Evolutionary conservation across 2,888 invertebrate genomes (phyloP), one percentile per base, ranked within the genome.

Genomic region (Ommatoiulus sabulosus): DNA sequence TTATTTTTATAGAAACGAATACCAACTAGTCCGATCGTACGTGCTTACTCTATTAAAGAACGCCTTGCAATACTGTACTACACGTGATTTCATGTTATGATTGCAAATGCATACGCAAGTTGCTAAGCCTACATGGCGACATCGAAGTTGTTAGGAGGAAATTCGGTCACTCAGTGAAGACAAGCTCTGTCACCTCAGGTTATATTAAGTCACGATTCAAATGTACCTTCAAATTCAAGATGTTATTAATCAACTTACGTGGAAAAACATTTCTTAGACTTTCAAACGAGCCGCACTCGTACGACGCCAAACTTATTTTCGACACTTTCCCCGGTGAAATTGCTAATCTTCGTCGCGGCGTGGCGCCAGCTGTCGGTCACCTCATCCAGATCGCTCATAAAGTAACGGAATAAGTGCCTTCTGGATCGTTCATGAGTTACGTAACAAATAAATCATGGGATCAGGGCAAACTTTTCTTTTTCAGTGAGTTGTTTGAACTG

Each of bases 211-310:
- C 24, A 80, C 5, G 10, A 3, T 35, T 3, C 7, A 15, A 80
- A 43, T 35, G 35, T 10, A 80, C 8, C 0, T 43, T 35, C 3
- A 43, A 80, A 57, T 5, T 57, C 3, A 57, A 57, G n/a, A 17
- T 10, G 57, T 8, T n/a, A n/a, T n/a, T 6, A 57, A n/a, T 72
- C 12, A 35, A 80, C 80, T 80, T 80, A 80, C 80, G 35, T 80
- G 80, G 15, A 35, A 80, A 35, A 80, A 80, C 80, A 80, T 80
- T 4, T 80, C 17, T 80, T 17, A 72, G 35, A 3, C 35, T 15
- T 72, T 80, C 80, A 80, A 80, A 80, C 80, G 4, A 80, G 15
- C 80, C 80, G 80, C 80, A 80, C 80, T 80, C 35, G 15, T 8
- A 43, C 35, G 15, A 52, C 52, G 52, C 35, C 80, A 3, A n/a